Evolutionary conservation across 1,140 invertebrate species (phyloP), one percentile per base, ranked within the genome.

Genomic region (Bacillus rossius): DNA sequence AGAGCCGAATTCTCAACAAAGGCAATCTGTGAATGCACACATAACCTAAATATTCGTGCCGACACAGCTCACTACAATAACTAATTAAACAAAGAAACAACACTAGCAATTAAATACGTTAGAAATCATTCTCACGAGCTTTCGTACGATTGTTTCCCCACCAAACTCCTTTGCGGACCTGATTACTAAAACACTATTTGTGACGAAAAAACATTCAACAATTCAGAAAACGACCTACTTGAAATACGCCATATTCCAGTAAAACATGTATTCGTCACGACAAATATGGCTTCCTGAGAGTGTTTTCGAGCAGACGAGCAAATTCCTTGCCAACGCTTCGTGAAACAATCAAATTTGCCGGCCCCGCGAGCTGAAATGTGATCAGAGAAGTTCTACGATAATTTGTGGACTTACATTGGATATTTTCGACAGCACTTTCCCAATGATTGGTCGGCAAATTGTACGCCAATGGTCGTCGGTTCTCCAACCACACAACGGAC

Each of bases 401-500:
- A 85, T 84, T 82, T 84, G 82, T 81, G 80, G 77, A 87, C 85
- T 86, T 86, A 87, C 84, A 84, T 84, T 83, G 82, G 82, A 84
- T 83, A 85, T 84, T 85, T 81, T 80, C 74, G 76, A 76, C 72
- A 71, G 75, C 76, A 80, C 73, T 83, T 81, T 81, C 78, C 78
- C 80, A 81, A 82, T 81, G 80, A 82, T 83, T 83, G 81, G 81
- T 82, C 80, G 80, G 76, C 61, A 62, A 62, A 62, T 60, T 57
- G 61, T 58, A 60, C 57, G 55, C 61, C 61, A 62, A 62, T 62
- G 61, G 57, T 53, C 68, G 67, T 69, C 73, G 73, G 73, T 73
- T 73, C 71, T 72, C 65, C 69, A 65, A 61, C 65, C 65, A 68
- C 67, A 65, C 61, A 60, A 61, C 55, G 61, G 61, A 60, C 60